Percentiles rank a stretch among this genome's conserved stretches.
Evolutionary conservation across 1,140 invertebrate species (phyloP).

Genomic region (Solenopsis invicta): DNA sequence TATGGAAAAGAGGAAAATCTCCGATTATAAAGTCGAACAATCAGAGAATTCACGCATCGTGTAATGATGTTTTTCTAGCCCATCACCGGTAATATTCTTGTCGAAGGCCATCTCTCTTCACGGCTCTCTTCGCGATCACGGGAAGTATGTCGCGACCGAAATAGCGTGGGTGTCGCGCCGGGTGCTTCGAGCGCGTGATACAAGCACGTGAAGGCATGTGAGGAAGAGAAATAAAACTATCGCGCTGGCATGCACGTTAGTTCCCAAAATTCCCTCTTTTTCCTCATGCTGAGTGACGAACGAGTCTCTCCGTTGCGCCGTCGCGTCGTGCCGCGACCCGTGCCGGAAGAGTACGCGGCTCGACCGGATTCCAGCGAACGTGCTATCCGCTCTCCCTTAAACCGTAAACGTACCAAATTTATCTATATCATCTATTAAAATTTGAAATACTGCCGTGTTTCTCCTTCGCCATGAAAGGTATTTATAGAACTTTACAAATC

Average conservation of each 20-base stretch:
- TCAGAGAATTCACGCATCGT: background rate
- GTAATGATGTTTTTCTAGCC: constrained; percentile 2
- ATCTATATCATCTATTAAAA: background rate
- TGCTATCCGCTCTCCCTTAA: background rate
- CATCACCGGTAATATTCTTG: constrained; percentile 46
- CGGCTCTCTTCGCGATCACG: background rate
- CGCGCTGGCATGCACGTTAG: background rate
- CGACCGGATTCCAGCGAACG: constrained; percentile 5
- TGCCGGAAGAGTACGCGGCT: background rate
- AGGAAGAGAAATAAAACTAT: constrained; percentile 28
- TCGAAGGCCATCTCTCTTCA: constrained; percentile 41
- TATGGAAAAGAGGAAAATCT: background rate
- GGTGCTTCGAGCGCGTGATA: constrained; percentile 30
- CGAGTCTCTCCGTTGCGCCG: background rate
- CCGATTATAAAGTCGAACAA: constrained; percentile 30
- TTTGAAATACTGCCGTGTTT: background rate
- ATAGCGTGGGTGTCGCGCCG: constrained; percentile 65
- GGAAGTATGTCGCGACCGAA: constrained; percentile 71
- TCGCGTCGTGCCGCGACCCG: too few relatives aligned
- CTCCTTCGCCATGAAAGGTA: background rate
- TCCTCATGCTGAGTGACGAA: background rate
- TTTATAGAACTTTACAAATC: background rate
- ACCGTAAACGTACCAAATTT: background rate
- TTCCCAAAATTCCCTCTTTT: constrained; percentile 38
- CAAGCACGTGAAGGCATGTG: constrained; percentile 22